These are phyloP conservation scores for Acanthornis magna DNA, from an alignment of 2,797 vertebrate genomes.

Conservation along the genomic window DNA sequence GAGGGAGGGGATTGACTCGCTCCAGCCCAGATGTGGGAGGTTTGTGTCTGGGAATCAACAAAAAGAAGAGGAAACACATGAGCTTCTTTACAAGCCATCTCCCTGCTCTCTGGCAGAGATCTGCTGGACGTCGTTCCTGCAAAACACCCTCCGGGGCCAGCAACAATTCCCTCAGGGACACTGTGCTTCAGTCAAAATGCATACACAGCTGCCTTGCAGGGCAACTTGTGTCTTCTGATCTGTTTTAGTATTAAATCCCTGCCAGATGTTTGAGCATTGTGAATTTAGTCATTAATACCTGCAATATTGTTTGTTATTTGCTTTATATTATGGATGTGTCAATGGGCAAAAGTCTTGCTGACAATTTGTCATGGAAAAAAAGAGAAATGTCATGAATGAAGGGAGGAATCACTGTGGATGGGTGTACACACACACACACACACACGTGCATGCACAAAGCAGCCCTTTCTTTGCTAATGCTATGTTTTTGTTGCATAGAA, in stretches of 20 bases:
- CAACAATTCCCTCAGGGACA: accelerated
- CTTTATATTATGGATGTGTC: background rate
- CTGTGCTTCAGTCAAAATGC: background rate
- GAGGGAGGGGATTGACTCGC: background rate
- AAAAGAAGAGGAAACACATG: background rate
- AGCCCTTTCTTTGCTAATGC: background rate
- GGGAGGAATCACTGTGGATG: background rate
- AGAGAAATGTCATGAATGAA: background rate
- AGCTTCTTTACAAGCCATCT: background rate
- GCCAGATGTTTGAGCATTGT: background rate
- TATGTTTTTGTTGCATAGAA: background rate
- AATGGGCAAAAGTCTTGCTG: background rate
- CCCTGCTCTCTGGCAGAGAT: background rate
- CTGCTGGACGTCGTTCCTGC: background rate
- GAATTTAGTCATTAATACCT: background rate
- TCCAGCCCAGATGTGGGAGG: background rate
- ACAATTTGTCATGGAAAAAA: background rate
- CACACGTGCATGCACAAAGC: background rate
- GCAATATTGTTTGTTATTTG: background rate
- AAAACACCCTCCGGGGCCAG: background rate
- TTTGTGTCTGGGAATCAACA: background rate
- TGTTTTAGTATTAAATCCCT: background rate
- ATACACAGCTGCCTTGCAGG: background rate
- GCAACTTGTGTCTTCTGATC: background rate
- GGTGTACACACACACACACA: background rate